Evolutionary conservation across 2,797 vertebrate genomes (phyloP), one percentile per base, ranked within the genome.

Genomic region (Chanos chanos): DNA sequence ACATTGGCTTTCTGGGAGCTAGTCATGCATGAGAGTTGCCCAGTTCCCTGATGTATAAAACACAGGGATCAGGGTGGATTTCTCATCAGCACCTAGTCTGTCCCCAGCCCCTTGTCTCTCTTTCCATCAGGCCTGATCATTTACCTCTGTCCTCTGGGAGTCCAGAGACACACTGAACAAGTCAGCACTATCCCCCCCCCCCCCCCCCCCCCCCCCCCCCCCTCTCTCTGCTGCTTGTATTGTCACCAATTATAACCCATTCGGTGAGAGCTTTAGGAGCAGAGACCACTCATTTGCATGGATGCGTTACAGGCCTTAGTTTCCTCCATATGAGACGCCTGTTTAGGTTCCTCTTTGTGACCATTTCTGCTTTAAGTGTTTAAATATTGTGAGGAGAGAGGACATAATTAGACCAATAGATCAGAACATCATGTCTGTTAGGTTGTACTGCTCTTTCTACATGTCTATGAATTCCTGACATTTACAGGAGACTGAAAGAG

Each of bases 11-110:
- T 28, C 24, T 37, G 21, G 34, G 51, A 61, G 40, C 19, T 60
- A 57, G 34, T 21, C 44, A 37, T 18, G 7, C 54, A 55, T 41
- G 25, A 59, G n/a, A 59, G 30, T 1, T 13, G 39, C 39, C 2
- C 12, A 34, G 30, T 18, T 68, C 63, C 59, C 63, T 25, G 43
- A 51, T 60, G 60, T 67, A 56, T 52, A 33, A 61, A 51, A 55
- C 22, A 3, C 5, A 59, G 50, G 43, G 40, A 44, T 30, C 25
- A 33, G 51, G 33, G 59, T 66, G 55, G 59, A 50, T 61, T 56
- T 68, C 27, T 58, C 53, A 48, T 62, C 69, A 41, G 40, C 25
- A 22, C 47, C 40, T 52, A 36, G 30, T 39, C 40, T 22, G 5
- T 33, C 31, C 50, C 28, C 54, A 40, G 63, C 50, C 22, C 40